Percentiles rank a stretch among this genome's conserved stretches.
Evolutionary conservation across 2,888 invertebrate species (phyloP).

Genomic region (Tiliacea aurago): DNA sequence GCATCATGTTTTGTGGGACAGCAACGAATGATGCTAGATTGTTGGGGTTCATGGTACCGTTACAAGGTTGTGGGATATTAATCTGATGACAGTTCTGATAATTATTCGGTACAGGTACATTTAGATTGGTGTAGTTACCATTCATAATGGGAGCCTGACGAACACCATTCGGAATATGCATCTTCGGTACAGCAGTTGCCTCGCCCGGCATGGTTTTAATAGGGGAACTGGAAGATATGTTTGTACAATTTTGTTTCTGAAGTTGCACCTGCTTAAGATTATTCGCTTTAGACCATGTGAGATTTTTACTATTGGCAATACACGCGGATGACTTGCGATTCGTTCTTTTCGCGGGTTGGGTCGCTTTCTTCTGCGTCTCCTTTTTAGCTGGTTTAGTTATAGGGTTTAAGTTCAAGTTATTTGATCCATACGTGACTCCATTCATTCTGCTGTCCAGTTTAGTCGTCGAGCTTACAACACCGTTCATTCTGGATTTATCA

Average conservation of each 20-base stretch:
- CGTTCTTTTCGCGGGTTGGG: conserved; percentile 79
- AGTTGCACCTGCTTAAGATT: conserved; percentile 86
- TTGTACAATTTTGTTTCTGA: conserved; percentile 85
- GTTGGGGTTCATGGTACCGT: conserved; percentile 82
- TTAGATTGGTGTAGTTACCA: conserved; percentile 81
- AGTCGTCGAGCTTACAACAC: conserved; percentile 85
- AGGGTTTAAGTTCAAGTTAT: conserved; percentile 83
- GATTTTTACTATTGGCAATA: conserved; percentile 87
- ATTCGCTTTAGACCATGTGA: conserved; percentile 88
- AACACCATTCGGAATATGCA: conserved; percentile 85
- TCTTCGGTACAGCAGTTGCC: conserved; percentile 83
- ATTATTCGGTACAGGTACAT: conserved; percentile 84
- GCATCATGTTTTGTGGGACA: conserved; percentile 90
- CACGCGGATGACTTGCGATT: conserved; percentile 88
- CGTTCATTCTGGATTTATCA: conserved; percentile 79
- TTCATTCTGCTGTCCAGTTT: conserved; percentile 88
- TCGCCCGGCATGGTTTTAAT: conserved; percentile 75
- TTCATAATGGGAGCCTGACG: conserved; percentile 85
- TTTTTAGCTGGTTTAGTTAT: conserved; percentile 80
- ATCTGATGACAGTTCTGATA: conserved; percentile 86
- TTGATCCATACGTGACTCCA: conserved; percentile 87
- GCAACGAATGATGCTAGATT: conserved; percentile 87
- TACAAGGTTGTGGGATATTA: conserved; percentile 84
- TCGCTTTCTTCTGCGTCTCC: conserved; percentile 77
- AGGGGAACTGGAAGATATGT: conserved; percentile 72